Evolutionary conservation across 1,140 invertebrate genomes (phyloP), one percentile per base, ranked within the genome.

Genomic region (Procambarus clarkii): DNA sequence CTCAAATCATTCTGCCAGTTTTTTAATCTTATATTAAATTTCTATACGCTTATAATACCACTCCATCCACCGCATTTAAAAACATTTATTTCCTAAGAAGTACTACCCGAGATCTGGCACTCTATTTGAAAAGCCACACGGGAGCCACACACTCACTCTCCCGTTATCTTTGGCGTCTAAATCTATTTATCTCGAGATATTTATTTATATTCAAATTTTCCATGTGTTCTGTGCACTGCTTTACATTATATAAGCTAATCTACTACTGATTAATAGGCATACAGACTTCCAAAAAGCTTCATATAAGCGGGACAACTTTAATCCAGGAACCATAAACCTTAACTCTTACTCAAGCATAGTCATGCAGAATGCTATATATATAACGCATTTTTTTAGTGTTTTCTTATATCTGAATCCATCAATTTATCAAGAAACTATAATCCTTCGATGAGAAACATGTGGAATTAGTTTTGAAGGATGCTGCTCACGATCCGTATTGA

Each of bases 51-150:
- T 34, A 15, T 13, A 44, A 34, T 15, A 24, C 15, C 11, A 11
- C 3, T 48, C 7, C 7, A 5, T 69, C 7, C 9, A 15, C 18
- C 24, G 46, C 24, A 46, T 46, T 69, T 45, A 21, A 24, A 24
- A 11, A 21, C 34, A 8, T 86, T 48, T 15, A 69, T 86, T 50
- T 46, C 44, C 7, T 58, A 69, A 69, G 71, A 45, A 21, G 50
- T 80, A 82, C 54, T 34, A 45, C 79, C 79, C 50, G 45, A 48
- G 74, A 46, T 89, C 44, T 45, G 69, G 45, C 90, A 81, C 15
- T 86, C 34, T 2, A 64, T 58, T 18, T 82, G 81, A 13, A 78
- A 85, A 64, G 64, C 45, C 18, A 24, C 21, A 7, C 76, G 58
- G 3, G n/a, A n/a, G n/a, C n/a, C n/a, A n/a, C n/a, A n/a, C n/a